Conservation (phyloP, 2,797 vertebrate species). For the Melanotaenia pygmaea region DNA sequence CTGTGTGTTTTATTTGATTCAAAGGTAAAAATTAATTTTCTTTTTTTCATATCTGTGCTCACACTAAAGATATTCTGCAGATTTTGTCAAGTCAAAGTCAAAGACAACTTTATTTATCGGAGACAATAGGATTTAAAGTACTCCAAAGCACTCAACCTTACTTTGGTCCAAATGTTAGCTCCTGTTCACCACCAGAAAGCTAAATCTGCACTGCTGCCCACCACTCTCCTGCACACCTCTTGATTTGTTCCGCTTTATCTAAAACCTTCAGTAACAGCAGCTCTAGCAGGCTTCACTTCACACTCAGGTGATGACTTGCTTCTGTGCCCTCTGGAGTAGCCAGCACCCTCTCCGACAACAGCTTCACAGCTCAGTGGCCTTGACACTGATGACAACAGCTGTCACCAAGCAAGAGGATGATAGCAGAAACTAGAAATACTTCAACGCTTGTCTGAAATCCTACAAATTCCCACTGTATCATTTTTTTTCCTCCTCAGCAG, state of each 20-base stretch:
- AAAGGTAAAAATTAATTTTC: not conserved
- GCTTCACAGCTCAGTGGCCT: slow-evolving; percentile 65
- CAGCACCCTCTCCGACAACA: slow-evolving; percentile 57
- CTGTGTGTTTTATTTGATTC: not conserved
- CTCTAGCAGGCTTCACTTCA: slow-evolving; percentile 43
- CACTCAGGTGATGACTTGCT: slow-evolving; percentile 53
- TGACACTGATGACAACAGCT: slow-evolving; percentile 68
- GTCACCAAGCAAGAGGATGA: slow-evolving; percentile 66
- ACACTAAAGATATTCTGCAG: not conserved
- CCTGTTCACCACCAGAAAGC: slow-evolving; percentile 4
- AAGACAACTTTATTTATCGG: slow-evolving; percentile 11
- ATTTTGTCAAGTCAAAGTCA: not conserved
- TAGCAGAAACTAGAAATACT: slow-evolving; percentile 39
- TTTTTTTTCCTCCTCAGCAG: slow-evolving; percentile 23
- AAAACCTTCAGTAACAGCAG: slow-evolving; percentile 17
- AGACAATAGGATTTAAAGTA: slow-evolving; percentile 51
- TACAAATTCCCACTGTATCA: slow-evolving; percentile 21
- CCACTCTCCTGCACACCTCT: slow-evolving; percentile 5
- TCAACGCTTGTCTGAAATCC: slow-evolving; percentile 29
- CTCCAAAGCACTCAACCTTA: slow-evolving; percentile 12
- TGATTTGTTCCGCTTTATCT: slow-evolving; percentile 33
- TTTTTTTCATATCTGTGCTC: not conserved
- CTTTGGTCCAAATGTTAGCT: slow-evolving; percentile 12
- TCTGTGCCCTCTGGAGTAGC: slow-evolving; percentile 56
- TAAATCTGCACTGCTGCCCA: slow-evolving; percentile 19